Percentiles rank a stretch among this genome's conserved stretches.
phyloP scores from a whole-genome alignment of 2,888 invertebrate species.

The Allolobophora icterica region DNA sequence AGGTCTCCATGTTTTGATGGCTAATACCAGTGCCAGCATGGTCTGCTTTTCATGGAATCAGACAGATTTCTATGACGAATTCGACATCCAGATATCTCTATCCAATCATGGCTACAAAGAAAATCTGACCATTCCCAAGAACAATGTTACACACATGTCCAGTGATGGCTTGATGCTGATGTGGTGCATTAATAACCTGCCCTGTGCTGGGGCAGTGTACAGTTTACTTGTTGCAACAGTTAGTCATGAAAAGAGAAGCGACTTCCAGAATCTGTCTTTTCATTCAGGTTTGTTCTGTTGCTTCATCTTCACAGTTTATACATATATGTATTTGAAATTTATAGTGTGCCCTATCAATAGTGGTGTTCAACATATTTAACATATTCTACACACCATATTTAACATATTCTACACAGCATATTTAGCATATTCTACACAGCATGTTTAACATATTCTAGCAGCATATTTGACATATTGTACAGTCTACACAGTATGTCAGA shows the following conservation, averaged over 20 bases:
- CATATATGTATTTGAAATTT: neutral
- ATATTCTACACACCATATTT: too few species aligned
- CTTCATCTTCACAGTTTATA: neutral
- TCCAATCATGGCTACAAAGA: neutral
- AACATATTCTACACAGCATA: too few species aligned
- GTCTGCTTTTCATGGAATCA: conserved; percentile 30
- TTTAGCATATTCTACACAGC: too few species aligned
- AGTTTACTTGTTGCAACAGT: neutral
- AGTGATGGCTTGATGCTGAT: neutral
- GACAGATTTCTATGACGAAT: conserved; percentile 5
- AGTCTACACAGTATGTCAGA: too few species aligned
- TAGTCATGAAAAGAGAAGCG: neutral
- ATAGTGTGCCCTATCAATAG: neutral
- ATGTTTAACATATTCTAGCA: too few species aligned
- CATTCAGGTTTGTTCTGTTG: neutral
- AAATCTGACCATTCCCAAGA: neutral
- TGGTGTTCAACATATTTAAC: neutral
- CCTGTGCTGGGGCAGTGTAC: neutral
- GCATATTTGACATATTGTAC: too few species aligned
- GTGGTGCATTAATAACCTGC: neutral
- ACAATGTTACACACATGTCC: too few species aligned
- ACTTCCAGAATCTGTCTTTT: neutral
- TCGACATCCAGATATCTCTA: neutral
- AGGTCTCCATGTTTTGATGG: neutral
- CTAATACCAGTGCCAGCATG: neutral